These are phyloP conservation scores for Sorex araneus DNA, from an alignment of 2,113 vertebrate species.

Conservation along the genomic window DNA sequence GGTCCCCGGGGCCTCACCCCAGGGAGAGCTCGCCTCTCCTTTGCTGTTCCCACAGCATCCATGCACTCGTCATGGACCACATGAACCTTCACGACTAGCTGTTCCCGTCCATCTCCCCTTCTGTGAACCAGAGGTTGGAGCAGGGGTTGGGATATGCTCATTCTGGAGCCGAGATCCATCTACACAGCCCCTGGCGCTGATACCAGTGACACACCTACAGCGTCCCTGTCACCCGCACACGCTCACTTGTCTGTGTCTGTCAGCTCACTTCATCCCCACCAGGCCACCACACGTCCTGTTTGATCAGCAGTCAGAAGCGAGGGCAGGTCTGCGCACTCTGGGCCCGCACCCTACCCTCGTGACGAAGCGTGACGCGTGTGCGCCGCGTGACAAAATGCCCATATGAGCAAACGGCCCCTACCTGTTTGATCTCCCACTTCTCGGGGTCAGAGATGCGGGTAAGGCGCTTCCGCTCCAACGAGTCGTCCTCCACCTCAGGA, in stretches of 20 bases:
- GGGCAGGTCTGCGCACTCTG: too few species aligned
- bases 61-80: background rate
- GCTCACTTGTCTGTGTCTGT: background rate
- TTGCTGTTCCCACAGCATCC: background rate
- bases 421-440: conserved; percentile 99
- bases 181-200: background rate
- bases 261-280: background rate
- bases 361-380: too few species aligned
- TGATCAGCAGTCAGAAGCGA: too few species aligned
- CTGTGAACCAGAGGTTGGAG: background rate
- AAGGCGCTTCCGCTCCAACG: conserved; percentile 96
- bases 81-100: background rate
- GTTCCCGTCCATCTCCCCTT: background rate
- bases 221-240: background rate
- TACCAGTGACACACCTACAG: background rate
- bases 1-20: background rate
- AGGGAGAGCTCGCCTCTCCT: background rate
- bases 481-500: conserved; percentile 97
- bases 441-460: conserved; percentile 98
- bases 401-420: conserved; percentile 63
- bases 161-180: background rate
- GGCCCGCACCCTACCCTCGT: too few species aligned
- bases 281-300: background rate
- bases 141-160: background rate
- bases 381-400: background rate